Evolutionary conservation across 2,113 vertebrate species (phyloP).

Genomic region (Brachyistius frenatus): DNA sequence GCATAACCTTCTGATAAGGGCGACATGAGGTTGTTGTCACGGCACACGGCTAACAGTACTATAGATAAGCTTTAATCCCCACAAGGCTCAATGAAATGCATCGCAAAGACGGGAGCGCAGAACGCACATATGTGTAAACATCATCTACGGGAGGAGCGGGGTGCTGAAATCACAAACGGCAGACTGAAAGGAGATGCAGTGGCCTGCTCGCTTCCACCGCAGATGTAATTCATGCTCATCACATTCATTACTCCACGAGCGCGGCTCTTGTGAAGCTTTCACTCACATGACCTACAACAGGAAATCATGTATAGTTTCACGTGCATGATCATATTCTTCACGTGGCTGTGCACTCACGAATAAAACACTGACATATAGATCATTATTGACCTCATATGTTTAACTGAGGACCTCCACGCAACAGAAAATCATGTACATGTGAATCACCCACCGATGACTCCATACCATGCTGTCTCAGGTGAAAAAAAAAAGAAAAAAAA

Average conservation of each 20-base stretch:
- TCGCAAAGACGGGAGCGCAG: slow-evolving; percentile 48
- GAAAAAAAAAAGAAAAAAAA: too few species aligned
- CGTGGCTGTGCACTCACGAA: slow-evolving; percentile 44
- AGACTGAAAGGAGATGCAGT: slow-evolving; percentile 19
- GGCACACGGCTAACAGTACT: slow-evolving; percentile 59
- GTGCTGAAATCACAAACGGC: slow-evolving; percentile 16
- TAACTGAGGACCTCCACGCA: not conserved
- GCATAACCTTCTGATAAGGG: slow-evolving; percentile 66
- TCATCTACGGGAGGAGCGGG: not conserved
- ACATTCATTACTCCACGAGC: slow-evolving; percentile 35
- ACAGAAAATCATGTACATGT: slow-evolving; percentile 1
- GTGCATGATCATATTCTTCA: slow-evolving; percentile 42
- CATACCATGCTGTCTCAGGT: not conserved
- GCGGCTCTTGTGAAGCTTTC: slow-evolving; percentile 17
- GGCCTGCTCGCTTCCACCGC: slow-evolving; percentile 2
- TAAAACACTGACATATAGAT: slow-evolving; percentile 49
- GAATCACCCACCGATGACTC: not conserved
- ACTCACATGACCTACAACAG: slow-evolving; percentile 31
- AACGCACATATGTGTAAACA: slow-evolving; percentile 50
- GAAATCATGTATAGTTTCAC: slow-evolving; percentile 45
- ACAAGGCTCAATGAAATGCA: slow-evolving; percentile 64
- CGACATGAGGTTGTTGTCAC: slow-evolving; percentile 69
- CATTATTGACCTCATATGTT: slow-evolving; percentile 29
- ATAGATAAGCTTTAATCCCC: slow-evolving; percentile 75
- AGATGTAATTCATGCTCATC: slow-evolving; percentile 42